A percentile compares a stretch with the other conserved stretches of the same genome.
phyloP scores from a whole-genome alignment of 2,888 invertebrate species.

The Geotrupes spiniger region DNA sequence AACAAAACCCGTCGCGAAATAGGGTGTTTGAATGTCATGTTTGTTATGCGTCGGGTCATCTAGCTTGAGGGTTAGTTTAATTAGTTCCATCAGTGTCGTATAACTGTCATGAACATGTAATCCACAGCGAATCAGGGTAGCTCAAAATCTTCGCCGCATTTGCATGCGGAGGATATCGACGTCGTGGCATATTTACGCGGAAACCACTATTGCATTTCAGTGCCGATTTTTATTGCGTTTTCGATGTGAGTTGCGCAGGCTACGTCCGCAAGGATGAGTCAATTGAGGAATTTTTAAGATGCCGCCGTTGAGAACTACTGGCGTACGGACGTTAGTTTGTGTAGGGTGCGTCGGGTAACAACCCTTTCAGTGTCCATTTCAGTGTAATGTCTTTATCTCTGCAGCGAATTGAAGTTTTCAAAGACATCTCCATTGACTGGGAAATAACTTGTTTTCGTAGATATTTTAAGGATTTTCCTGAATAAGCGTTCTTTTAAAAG shows the following conservation, averaged over 20 bases:
- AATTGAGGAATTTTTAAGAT: slow-evolving; percentile 2
- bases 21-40: background rate
- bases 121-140: background rate
- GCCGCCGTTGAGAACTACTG: slow-evolving; percentile 3
- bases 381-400: slow-evolving; percentile 10
- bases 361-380: slow-evolving; percentile 15
- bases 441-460: background rate
- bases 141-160: too few species aligned
- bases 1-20: background rate
- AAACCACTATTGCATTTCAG: too few species aligned
- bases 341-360: slow-evolving; percentile 6
- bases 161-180: background rate
- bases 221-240: too few species aligned
- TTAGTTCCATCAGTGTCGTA: slow-evolving; percentile 20
- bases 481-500: too few species aligned
- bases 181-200: too few species aligned
- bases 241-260: background rate
- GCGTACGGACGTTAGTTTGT: background rate
- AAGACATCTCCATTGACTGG: slow-evolving; percentile 5
- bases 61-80: slow-evolving; percentile 13
- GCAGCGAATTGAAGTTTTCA: background rate
- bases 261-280: background rate
- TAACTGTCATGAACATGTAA: slow-evolving; percentile 15
- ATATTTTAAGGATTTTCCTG: too few species aligned
- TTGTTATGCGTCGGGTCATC: background rate